phyloP scores from a whole-genome alignment of 1,140 invertebrate genomes.

The Drosophila subobscura region DNA sequence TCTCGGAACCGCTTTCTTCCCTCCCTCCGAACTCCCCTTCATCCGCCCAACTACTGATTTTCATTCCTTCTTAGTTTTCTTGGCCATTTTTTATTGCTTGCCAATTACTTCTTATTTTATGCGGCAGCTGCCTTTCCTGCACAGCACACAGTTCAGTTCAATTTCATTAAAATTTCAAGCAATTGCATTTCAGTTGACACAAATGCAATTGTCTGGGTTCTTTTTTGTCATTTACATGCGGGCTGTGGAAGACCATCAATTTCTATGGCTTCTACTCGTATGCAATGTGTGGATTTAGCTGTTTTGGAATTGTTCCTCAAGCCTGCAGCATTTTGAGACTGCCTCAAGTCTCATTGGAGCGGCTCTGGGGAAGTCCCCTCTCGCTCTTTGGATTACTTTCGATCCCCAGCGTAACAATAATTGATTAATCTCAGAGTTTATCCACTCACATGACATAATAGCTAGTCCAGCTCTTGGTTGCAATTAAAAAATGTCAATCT shows the following conservation, averaged over 20 bases:
- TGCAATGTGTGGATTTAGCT: background rate
- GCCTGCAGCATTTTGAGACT: background rate
- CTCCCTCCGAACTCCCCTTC: too few relatives aligned
- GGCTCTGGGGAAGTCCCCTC: background rate
- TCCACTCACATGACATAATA: conserved; percentile 9
- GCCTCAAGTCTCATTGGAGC: too few relatives aligned
- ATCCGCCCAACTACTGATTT: conserved; percentile 14
- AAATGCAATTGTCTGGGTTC: conserved; percentile 29
- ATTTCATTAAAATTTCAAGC: conserved; percentile 72
- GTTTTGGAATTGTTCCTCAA: background rate
- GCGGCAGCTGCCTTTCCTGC: conserved; percentile 26
- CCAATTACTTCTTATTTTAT: conserved; percentile 77
- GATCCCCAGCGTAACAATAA: too few relatives aligned
- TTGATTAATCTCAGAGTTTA: conserved; percentile 20
- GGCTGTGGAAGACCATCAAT: conserved; percentile 23
- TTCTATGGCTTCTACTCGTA: conserved; percentile 17
- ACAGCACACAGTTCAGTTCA: conserved; percentile 46
- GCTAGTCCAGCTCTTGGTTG: conserved; percentile 4
- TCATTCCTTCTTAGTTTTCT: conserved; percentile 34
- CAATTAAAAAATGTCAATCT: conserved; percentile 43
- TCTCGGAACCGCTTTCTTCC: background rate
- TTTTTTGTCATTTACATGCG: conserved; percentile 29
- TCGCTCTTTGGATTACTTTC: too few relatives aligned
- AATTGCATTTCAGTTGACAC: conserved; percentile 59
- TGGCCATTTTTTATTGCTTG: conserved; percentile 64